These are phyloP conservation scores for Pseudomyrmex dendroicus DNA, from an alignment of 1,140 invertebrate genomes.

Conservation along the genomic window DNA sequence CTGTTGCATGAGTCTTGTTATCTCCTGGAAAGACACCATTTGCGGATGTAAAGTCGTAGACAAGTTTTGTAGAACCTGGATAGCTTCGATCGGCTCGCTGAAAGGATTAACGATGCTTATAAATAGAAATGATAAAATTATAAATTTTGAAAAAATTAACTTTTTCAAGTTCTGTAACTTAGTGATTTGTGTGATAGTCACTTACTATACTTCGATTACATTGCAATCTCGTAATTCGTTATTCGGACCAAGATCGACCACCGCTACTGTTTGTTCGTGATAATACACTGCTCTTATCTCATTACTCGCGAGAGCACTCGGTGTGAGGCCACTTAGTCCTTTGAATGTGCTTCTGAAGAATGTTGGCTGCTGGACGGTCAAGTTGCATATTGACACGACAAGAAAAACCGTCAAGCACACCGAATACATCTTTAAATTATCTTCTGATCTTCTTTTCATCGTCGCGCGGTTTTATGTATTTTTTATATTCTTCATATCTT, in stretches of 20 bases:
- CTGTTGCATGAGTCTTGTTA: constrained; percentile 91
- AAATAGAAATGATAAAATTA: neutral
- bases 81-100: constrained; percentile 89
- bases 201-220: constrained; percentile 94
- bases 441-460: neutral
- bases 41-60: constrained; percentile 86
- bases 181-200: constrained; percentile 67
- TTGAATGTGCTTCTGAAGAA: constrained; percentile 74
- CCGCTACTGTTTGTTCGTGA: constrained; percentile 92
- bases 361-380: constrained; percentile 68
- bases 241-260: constrained; percentile 90
- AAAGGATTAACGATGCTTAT: constrained; percentile 14
- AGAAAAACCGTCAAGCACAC: constrained; percentile 49
- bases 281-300: constrained; percentile 87
- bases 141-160: neutral
- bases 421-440: constrained; percentile 40
- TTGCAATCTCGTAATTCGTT: constrained; percentile 90
- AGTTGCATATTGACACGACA: constrained; percentile 53
- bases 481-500: too few relatives aligned
- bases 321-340: constrained; percentile 66
- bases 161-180: neutral
- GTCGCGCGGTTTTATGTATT: too few relatives aligned
- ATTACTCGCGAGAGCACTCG: neutral
- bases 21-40: constrained; percentile 88
- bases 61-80: constrained; percentile 87